phyloP scores from a whole-genome alignment of 2,113 vertebrate genomes.

The Toxostoma redivivum region DNA sequence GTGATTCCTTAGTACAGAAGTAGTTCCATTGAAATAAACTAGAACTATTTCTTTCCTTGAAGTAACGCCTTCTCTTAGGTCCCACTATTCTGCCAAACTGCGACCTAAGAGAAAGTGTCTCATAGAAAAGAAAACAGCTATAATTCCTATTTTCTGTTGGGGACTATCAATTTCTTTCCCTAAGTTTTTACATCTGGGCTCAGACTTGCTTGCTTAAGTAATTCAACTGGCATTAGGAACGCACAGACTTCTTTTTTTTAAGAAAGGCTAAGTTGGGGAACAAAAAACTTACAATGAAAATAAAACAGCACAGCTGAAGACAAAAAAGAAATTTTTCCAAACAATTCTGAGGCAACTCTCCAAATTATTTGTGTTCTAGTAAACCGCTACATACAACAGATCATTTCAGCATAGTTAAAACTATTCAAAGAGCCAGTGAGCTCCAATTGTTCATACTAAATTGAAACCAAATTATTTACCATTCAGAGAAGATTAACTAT shows the following conservation, averaged over 20 bases:
- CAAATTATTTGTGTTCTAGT: background rate
- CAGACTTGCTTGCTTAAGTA: background rate
- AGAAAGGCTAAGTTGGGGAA: background rate
- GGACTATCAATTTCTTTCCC: background rate
- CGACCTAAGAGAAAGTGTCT: background rate
- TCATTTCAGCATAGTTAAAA: background rate
- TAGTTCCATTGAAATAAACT: slow-evolving; percentile 24
- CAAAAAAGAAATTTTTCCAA: background rate
- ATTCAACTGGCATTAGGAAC: background rate
- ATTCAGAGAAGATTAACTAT: background rate
- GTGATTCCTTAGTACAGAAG: background rate
- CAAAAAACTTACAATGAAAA: background rate
- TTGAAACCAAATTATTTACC: background rate
- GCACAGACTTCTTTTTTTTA: background rate
- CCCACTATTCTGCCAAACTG: background rate
- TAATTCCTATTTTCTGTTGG: slow-evolving; percentile 16
- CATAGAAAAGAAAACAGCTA: slow-evolving; percentile 23
- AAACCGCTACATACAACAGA: background rate
- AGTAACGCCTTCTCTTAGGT: background rate
- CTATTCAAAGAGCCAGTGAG: background rate
- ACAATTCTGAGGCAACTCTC: background rate
- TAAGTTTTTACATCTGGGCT: slow-evolving; percentile 9
- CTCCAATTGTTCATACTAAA: background rate
- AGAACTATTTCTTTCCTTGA: slow-evolving; percentile 12
- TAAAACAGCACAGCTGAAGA: background rate